A percentile compares a stretch with the other conserved stretches of the same genome.
Evolutionary conservation across 2,797 vertebrate genomes (phyloP).

Genomic region (Chelidonichthys spinosus): DNA sequence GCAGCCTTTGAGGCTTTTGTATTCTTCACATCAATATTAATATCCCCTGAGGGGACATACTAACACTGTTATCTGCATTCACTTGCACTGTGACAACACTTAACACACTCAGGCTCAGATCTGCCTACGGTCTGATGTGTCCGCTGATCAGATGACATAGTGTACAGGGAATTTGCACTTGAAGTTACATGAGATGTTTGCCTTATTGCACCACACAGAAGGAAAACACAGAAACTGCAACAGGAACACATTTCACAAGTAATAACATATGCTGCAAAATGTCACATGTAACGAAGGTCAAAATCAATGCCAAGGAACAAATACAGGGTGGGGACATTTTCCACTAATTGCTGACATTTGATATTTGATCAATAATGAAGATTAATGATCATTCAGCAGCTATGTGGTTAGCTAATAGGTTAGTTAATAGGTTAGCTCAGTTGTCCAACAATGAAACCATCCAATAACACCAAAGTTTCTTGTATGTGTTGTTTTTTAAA

Average conservation of each 20-base stretch:
- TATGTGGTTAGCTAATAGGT: too few relatives aligned
- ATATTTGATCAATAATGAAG: not conserved
- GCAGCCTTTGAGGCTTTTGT: constrained; percentile 42
- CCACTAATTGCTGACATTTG: not conserved
- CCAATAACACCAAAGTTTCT: not conserved
- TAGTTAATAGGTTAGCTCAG: not conserved
- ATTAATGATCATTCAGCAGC: not conserved
- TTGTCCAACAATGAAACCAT: not conserved
- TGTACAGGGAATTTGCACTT: not conserved
- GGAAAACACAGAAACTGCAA: constrained; percentile 9
- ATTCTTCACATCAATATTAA: constrained; percentile 61
- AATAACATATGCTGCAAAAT: not conserved
- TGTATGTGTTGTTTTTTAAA: not conserved
- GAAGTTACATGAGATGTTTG: not conserved
- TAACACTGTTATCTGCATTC: constrained; percentile 40
- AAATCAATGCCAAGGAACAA: constrained; percentile 11
- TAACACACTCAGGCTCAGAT: constrained; percentile 10
- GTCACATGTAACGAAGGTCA: not conserved
- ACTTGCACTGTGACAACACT: constrained; percentile 34
- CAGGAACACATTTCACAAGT: not conserved
- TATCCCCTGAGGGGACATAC: constrained; percentile 18
- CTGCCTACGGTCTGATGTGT: constrained; percentile 2
- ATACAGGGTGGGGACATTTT: not conserved
- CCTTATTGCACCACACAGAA: not conserved
- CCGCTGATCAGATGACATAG: constrained; percentile 14